Base-by-base conservation (phyloP, 1,140 invertebrate species). In the Diachasma alloeum region DNA sequence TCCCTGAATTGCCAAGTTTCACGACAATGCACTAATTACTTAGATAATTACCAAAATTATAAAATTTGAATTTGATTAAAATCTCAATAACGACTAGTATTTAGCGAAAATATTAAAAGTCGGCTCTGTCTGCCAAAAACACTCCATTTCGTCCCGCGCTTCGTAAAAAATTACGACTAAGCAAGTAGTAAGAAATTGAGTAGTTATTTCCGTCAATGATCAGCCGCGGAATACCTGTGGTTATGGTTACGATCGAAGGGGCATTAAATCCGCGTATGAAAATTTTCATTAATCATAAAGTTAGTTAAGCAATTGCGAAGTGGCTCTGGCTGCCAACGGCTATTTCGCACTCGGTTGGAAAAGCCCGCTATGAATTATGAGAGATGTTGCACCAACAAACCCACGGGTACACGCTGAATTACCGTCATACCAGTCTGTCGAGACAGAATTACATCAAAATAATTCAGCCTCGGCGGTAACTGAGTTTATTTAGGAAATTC, bases 241-340 rank as follows among this genome's bases (percentile, higher is more conserved):
- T 26, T n/a, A n/a, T n/a, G n/a, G 26, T 63, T 26, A 26, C 59
- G 59, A 63, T 63, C 22, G 24, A 22, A 59, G 19, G 53, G 9
- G 4, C 59, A 31, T 63, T 24, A 63, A 63, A 63, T 24, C 22
- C 15, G 15, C 9, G 24, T 24, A 26, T 13, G 19, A 63, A 63
- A 63, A 69, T 36, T 69, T 37, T 37, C 39, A 39, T 39, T 69
- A 69, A 69, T 72, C 71, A 72, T 72, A 72, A 59, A 56, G 53
- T 56, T 69, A 69, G 31, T 56, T 72, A 72, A 48, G 71, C 44
- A 72, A 72, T 37, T 53, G 19, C 26, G 31, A 72, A 72, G 46
- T 72, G 31, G 8, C 22, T 5, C 19, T 22, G 13, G 71, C 19
- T 72, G 71, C 71, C 71, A 72, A 72, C 44, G 24, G 31, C 19